Base-by-base conservation (phyloP, 2,888 invertebrate species). In the Hesperia comma region DNA sequence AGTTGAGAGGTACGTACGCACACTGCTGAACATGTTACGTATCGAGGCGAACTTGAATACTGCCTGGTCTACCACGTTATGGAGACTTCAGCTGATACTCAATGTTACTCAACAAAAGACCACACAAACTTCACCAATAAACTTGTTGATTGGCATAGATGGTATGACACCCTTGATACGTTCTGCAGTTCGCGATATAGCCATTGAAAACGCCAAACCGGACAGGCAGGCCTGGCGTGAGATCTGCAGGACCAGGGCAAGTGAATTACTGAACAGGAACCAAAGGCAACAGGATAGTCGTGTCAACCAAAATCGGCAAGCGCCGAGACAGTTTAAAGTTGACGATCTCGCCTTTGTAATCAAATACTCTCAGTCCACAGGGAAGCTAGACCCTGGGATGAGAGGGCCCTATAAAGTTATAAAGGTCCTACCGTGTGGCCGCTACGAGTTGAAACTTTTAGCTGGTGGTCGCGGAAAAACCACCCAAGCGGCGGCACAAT, bases 351-450 rank as follows among this genome's bases (percentile, higher is more conserved):
- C 71, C 0, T 77, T 75, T 41, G 75, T 75, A 0, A 69, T 58
- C 6, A 75, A 75, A 26, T 26, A 49, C 5, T 41, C 71, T 0
- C 73, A 75, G 46, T 56, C 67, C 0, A 66, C 70, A 0, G 75
- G 75, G 2, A 74, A 74, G 32, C 62, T 74, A 0, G 73, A 74
- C 54, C 61, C 71, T 0, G 69, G 68, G 6, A 71, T 70, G 72
- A 68, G 74, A 4, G 71, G 72, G 0, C 74, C 74, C 12, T 74
- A 74, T 33, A 51, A 14, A 0, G 68, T 72, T 0, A 15, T 53
- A 0, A 32, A 57, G 8, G 6, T 53, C 0, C 57, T 71, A 14
- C 62, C 72, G 0, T 41, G 41, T 37, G 62, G 32, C 0, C 64
- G 72, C 2, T 71, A 72, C 41, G 69, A 70, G 56, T 55, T 72